Conservation (phyloP, 2,113 vertebrate species). For the Trematomus loennbergii region DNA sequence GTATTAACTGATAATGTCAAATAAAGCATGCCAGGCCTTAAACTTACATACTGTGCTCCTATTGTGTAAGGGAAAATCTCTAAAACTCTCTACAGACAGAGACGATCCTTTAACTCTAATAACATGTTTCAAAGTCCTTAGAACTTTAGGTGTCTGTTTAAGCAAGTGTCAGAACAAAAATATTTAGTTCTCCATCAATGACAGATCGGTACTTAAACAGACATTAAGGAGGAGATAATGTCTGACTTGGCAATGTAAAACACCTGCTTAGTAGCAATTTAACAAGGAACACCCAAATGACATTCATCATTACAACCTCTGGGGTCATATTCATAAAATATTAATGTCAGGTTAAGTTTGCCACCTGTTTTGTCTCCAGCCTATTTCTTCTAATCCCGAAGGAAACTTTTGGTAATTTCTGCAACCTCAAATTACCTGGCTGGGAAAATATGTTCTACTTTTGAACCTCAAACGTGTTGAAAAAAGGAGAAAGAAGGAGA, state of each 20-base stretch:
- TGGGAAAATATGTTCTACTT: conserved; percentile 61
- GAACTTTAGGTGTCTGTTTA: conserved; percentile 3
- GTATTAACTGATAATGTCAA: neutral
- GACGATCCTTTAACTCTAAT: neutral
- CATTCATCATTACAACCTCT: conserved; percentile 72
- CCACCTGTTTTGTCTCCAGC: conserved; percentile 72
- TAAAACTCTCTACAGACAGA: too few species aligned
- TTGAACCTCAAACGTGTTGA: conserved; percentile 42
- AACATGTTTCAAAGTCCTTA: conserved; percentile 5
- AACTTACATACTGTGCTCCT: neutral
- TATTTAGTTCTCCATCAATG: conserved; percentile 45
- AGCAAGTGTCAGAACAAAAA: neutral
- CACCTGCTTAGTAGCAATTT: conserved; percentile 71
- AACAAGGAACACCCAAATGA: conserved; percentile 64
- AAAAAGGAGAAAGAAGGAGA: conserved; percentile 19
- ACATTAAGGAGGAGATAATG: conserved; percentile 59
- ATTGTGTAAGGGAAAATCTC: neutral
- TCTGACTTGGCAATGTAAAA: conserved; percentile 51
- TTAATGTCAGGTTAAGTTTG: conserved; percentile 76
- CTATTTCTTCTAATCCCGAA: conserved; percentile 57
- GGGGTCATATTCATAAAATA: conserved; percentile 80
- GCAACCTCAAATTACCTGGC: conserved; percentile 75
- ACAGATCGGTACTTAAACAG: conserved; percentile 65
- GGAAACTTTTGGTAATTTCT: conserved; percentile 64
- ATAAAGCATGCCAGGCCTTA: neutral